Percentiles rank a stretch among this genome's conserved stretches.
phyloP scores from a whole-genome alignment of 2,113 vertebrate genomes.

The Bos indicus region DNA sequence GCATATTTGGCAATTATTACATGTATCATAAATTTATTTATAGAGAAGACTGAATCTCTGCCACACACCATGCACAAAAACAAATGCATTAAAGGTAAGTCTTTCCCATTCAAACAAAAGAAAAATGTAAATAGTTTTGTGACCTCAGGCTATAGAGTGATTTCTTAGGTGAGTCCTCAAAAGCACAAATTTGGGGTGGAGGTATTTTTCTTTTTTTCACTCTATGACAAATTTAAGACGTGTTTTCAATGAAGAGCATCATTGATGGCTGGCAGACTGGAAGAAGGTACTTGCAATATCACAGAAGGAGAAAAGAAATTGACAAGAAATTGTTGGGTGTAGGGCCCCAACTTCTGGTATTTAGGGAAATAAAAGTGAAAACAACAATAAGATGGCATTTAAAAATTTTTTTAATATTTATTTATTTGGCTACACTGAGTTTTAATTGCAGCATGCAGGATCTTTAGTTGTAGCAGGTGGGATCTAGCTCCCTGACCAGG shows the following conservation, averaged over 20 bases:
- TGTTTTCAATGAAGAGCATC: background rate
- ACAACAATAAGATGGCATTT: background rate
- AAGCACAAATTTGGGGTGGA: background rate
- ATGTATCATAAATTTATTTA: background rate
- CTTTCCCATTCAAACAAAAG: background rate
- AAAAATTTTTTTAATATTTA: background rate
- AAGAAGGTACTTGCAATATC: background rate
- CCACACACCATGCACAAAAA: background rate
- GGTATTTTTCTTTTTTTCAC: background rate
- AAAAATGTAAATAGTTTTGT: background rate
- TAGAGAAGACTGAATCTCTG: background rate
- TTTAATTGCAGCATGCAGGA: background rate
- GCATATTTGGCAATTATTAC: background rate
- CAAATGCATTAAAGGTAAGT: background rate
- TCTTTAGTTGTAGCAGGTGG: background rate
- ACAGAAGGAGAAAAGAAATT: background rate
- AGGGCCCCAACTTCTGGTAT: background rate
- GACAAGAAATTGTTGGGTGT: background rate
- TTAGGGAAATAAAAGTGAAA: background rate
- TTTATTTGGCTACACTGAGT: background rate
- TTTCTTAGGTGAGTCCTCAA: background rate
- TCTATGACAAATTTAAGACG: background rate
- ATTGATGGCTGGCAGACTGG: background rate
- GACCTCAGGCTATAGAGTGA: background rate
- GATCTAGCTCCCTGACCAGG: background rate